Conservation (phyloP, 2,797 vertebrate species). For the Threskiornis aethiopicus region DNA sequence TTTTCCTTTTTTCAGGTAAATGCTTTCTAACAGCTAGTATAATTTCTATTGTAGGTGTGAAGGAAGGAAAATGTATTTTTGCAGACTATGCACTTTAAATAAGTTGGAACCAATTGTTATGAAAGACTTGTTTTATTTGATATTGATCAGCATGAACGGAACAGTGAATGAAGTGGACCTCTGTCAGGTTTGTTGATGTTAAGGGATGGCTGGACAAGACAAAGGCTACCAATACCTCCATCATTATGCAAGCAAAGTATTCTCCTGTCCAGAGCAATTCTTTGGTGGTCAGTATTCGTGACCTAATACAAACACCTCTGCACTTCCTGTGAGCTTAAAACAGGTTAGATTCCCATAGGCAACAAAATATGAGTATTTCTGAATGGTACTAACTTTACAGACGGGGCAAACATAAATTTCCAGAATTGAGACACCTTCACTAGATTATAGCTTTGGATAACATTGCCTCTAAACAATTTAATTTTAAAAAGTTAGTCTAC, state of each 20-base stretch:
- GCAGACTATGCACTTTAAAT: not conserved
- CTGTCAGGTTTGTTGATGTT: not conserved
- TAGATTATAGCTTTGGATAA: not conserved
- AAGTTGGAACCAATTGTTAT: not conserved
- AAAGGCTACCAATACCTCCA: not conserved
- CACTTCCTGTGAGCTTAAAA: not conserved
- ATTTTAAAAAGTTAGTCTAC: not conserved
- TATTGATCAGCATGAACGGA: not conserved
- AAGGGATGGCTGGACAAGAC: not conserved
- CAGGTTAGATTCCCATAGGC: not conserved
- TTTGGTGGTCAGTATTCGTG: not conserved
- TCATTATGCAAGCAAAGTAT: not conserved
- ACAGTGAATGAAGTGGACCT: not conserved
- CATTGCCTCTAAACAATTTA: not conserved
- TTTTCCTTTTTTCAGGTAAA: not conserved
- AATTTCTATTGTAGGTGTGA: not conserved
- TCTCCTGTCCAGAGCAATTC: not conserved
- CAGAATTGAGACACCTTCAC: not conserved
- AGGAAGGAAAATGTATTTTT: not conserved
- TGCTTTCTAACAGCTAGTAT: not conserved
- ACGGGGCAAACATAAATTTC: not conserved
- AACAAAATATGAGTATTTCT: not conserved
- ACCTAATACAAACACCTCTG: not conserved
- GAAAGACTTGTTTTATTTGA: not conserved
- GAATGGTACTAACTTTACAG: not conserved